Percentiles rank a stretch among this genome's conserved stretches.
Conservation (phyloP, 2,797 vertebrate genomes). For the Sebastes diploproa region DNA sequence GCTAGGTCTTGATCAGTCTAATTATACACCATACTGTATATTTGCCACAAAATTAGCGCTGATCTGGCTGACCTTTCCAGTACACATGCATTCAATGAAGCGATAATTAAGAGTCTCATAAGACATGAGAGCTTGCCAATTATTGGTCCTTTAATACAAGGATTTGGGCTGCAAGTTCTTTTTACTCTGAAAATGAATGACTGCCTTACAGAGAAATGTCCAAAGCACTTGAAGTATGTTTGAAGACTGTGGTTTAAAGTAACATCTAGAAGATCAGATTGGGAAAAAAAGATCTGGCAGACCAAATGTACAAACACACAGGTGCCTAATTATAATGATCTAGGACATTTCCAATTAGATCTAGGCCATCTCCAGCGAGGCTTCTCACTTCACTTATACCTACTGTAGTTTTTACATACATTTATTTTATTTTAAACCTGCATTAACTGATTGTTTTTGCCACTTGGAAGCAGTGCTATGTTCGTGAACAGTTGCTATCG, state of each 20-base stretch:
- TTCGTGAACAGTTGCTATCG: not conserved
- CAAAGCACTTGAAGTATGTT: slow-evolving; percentile 23
- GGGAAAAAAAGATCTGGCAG: slow-evolving; percentile 22
- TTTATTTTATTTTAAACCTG: not conserved
- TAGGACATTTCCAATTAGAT: slow-evolving; percentile 46
- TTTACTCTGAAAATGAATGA: slow-evolving; percentile 1
- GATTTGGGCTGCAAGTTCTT: not conserved
- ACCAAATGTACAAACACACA: slow-evolving; percentile 26
- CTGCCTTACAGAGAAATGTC: slow-evolving; percentile 10
- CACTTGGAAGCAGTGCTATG: too few relatives aligned
- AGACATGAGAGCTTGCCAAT: slow-evolving; percentile 3
- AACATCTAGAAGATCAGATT: slow-evolving; percentile 12
- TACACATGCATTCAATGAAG: slow-evolving; percentile 7
- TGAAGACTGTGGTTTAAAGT: slow-evolving; percentile 19
- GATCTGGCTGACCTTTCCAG: slow-evolving; percentile 18
- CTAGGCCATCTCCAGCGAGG: slow-evolving; percentile 26
- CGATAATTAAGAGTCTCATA: slow-evolving; percentile 19
- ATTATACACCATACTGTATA: not conserved
- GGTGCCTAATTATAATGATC: slow-evolving; percentile 54
- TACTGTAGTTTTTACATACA: not conserved
- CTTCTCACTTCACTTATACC: slow-evolving; percentile 2
- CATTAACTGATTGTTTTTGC: not conserved
- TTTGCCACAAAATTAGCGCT: not conserved
- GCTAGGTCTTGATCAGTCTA: not conserved
- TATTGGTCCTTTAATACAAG: slow-evolving; percentile 5